A percentile compares a stretch with the other conserved stretches of the same genome.
phyloP scores from a whole-genome alignment of 64 coral and sea anemone genomes.

The Pocillopora verrucosa region DNA sequence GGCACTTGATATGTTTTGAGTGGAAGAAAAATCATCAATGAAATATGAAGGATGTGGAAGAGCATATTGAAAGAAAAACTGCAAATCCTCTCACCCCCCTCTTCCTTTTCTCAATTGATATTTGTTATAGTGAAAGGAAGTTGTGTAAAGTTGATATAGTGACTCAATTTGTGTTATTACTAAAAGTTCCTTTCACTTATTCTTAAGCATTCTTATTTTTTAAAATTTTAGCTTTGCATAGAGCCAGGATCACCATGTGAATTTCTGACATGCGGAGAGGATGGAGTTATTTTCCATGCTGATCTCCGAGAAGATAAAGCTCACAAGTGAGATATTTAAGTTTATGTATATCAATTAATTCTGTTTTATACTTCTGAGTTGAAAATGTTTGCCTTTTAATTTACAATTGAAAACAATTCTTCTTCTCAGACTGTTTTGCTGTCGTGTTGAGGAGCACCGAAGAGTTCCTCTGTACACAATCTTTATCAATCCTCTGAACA shows the following conservation, averaged over 20 bases:
- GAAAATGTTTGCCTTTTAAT: neutral
- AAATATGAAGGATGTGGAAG: no score
- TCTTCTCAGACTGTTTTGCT: constrained; percentile 77
- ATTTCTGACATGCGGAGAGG: constrained; percentile 98
- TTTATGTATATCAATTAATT: neutral
- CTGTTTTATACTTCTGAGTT: neutral
- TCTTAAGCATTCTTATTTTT: neutral
- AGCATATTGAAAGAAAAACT: no score
- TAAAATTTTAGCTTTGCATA: constrained; percentile 74
- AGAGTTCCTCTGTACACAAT: constrained; percentile 95
- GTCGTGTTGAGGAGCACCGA: constrained; percentile 78
- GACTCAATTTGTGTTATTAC: neutral
- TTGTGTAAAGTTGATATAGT: neutral
- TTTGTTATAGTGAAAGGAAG: no score
- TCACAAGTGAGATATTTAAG: constrained; percentile 62
- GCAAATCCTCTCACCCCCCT: no score
- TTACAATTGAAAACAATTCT: neutral
- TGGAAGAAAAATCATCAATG: no score
- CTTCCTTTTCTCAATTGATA: no score
- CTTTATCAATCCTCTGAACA: constrained; percentile 86
- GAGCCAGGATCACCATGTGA: constrained; percentile 87
- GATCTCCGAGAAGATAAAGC: constrained; percentile 91
- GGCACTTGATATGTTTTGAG: no score
- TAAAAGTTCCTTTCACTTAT: neutral
- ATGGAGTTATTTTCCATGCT: constrained; percentile 85